Evolutionary conservation across 2,888 invertebrate genomes (phyloP).

Genomic region (Parnassius apollo): DNA sequence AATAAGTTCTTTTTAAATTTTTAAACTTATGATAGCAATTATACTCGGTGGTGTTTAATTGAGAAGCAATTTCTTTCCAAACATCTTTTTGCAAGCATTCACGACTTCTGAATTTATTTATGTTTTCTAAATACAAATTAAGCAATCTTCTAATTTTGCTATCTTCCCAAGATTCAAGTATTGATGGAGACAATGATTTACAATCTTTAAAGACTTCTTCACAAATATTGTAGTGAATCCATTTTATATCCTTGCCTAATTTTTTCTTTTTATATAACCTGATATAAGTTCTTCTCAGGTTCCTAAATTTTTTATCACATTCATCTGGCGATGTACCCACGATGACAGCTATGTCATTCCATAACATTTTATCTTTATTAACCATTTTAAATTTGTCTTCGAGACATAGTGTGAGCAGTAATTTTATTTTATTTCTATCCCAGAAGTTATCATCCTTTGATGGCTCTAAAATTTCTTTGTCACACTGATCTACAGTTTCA

Average conservation of each 20-base stretch:
- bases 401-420: conserved; percentile 58
- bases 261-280: conserved; percentile 67
- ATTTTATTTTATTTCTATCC: conserved; percentile 63
- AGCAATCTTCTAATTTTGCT: conserved; percentile 58
- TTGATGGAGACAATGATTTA: conserved; percentile 51
- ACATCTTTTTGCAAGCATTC: conserved; percentile 63
- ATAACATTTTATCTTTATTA: conserved; percentile 53
- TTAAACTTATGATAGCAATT: conserved; percentile 73
- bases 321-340: conserved; percentile 58
- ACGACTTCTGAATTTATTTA: conserved; percentile 53
- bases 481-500: conserved; percentile 35
- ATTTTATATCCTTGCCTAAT: conserved; percentile 66
- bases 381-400: conserved; percentile 49
- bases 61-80: conserved; percentile 67
- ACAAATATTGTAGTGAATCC: conserved; percentile 65
- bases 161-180: conserved; percentile 67
- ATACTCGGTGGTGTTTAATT: conserved; percentile 61
- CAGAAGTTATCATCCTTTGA: conserved; percentile 60
- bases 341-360: conserved; percentile 56
- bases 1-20: conserved; percentile 67
- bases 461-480: conserved; percentile 38
- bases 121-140: conserved; percentile 62
- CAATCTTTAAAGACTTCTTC: conserved; percentile 70
- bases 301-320: conserved; percentile 65
- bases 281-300: conserved; percentile 63